Percentiles rank a stretch among this genome's conserved stretches.
These are phyloP conservation scores for Neoniphon sammara DNA, from an alignment of 2,797 vertebrate genomes.

Conservation along the genomic window DNA sequence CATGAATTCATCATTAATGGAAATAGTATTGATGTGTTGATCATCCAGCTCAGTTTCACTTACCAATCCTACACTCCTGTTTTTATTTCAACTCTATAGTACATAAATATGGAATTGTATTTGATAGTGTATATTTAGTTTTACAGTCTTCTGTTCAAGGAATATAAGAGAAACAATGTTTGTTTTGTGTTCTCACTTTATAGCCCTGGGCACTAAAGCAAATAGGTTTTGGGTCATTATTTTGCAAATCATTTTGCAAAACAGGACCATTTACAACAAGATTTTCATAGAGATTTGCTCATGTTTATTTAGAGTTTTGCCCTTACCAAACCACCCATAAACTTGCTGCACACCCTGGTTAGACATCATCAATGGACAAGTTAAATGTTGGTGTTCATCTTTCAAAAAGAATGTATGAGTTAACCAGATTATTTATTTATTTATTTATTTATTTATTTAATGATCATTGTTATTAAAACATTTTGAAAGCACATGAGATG, in stretches of 20 bases:
- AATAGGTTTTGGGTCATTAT: neutral
- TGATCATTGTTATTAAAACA: too few species aligned
- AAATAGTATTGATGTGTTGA: neutral
- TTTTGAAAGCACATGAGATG: too few species aligned
- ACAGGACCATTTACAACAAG: neutral
- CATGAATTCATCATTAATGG: too few species aligned
- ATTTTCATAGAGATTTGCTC: conserved; percentile 10
- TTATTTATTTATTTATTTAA: too few species aligned
- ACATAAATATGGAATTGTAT: conserved; percentile 29
- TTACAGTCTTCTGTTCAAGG: neutral
- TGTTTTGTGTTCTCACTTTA: conserved; percentile 4
- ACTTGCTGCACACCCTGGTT: too few species aligned
- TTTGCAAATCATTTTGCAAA: conserved; percentile 32
- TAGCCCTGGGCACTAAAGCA: neutral
- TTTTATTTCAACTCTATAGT: conserved; percentile 4
- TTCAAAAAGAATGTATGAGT: too few species aligned
- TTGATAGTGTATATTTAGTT: too few species aligned
- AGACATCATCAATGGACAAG: too few species aligned
- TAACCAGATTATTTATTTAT: too few species aligned
- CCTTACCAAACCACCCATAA: too few species aligned
- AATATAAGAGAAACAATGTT: conserved; percentile 2
- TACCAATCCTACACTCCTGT: conserved; percentile 6
- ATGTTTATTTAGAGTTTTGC: neutral
- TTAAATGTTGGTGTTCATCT: too few species aligned
- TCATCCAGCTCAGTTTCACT: conserved; percentile 44